A percentile compares a stretch with the other conserved stretches of the same genome.
phyloP scores from a whole-genome alignment of 2,113 vertebrate genomes.

The Baryphthengus martii region DNA sequence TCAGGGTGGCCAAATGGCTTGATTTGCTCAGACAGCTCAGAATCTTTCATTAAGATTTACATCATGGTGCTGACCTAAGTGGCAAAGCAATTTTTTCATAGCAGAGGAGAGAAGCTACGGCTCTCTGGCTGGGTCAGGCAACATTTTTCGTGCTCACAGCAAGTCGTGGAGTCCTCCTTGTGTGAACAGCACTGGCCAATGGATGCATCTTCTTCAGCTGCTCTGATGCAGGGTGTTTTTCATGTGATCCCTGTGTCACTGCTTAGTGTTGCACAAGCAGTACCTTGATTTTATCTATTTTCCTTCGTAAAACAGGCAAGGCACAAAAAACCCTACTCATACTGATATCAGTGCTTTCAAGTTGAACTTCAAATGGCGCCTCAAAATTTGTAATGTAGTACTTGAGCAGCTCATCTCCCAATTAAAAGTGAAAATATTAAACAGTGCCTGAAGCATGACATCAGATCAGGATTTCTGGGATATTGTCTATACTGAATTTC shows the following conservation, averaged over 20 bases:
- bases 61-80: conserved; percentile 50
- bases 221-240: neutral
- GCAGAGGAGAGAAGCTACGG: conserved; percentile 22
- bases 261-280: neutral
- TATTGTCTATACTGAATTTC: neutral
- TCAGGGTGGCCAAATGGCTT: neutral
- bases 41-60: conserved; percentile 68
- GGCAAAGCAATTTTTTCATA: conserved; percentile 62
- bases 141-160: conserved; percentile 15
- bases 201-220: neutral
- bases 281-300: neutral
- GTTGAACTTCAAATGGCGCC: neutral
- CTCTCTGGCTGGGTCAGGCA: neutral
- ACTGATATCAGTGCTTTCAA: neutral
- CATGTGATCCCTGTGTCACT: neutral
- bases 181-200: neutral
- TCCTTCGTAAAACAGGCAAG: neutral
- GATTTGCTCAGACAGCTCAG: conserved; percentile 36
- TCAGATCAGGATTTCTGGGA: neutral
- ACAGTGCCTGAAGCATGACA: neutral
- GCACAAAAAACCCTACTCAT: neutral
- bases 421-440: neutral
- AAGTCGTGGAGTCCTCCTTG: conserved; percentile 1
- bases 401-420: neutral
- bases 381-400: neutral